Conservation (phyloP, 2,888 invertebrate genomes). For the Stenoptilia bipunctidactyla region DNA sequence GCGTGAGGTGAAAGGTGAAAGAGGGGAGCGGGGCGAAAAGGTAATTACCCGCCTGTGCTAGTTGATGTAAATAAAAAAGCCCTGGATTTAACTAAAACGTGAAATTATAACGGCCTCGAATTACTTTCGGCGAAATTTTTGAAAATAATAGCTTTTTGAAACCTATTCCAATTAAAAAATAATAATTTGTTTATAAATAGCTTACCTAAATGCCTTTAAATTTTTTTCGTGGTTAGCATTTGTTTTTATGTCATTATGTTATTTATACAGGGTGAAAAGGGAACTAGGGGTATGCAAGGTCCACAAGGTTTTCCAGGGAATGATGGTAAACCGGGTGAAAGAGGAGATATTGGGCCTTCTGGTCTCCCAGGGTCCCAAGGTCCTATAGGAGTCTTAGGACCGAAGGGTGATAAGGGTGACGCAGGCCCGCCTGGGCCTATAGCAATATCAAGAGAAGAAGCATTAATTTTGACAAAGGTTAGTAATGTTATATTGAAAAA, state of each 20-base stretch:
- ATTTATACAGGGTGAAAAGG: conserved; percentile 73
- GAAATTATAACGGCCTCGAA: too few species aligned
- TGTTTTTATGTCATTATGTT: too few species aligned
- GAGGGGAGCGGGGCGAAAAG: conserved; percentile 50
- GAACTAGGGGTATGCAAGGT: conserved; percentile 75
- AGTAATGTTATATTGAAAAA: too few species aligned
- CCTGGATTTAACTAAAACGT: conserved; percentile 2
- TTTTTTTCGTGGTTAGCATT: too few species aligned
- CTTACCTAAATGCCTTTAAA: too few species aligned
- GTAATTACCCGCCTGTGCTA: conserved; percentile 31
- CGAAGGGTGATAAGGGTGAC: conserved; percentile 79
- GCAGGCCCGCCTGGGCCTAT: conserved; percentile 78
- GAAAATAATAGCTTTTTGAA: too few species aligned
- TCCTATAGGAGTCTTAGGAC: conserved; percentile 73
- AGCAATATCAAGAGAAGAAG: conserved; percentile 72
- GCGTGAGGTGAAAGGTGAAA: conserved; percentile 39
- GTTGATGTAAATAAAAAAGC: conserved; percentile 6
- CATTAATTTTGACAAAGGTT: conserved; percentile 71
- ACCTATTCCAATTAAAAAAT: too few species aligned
- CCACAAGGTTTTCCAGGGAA: conserved; percentile 76
- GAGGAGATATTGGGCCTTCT: conserved; percentile 79
- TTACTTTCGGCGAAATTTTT: too few species aligned
- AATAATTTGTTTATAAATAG: too few species aligned
- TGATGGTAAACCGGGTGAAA: conserved; percentile 75
- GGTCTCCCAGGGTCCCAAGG: conserved; percentile 81